These are phyloP conservation scores for Drosophila tropicalis DNA, from an alignment of 1,140 invertebrate species.

Conservation along the genomic window DNA sequence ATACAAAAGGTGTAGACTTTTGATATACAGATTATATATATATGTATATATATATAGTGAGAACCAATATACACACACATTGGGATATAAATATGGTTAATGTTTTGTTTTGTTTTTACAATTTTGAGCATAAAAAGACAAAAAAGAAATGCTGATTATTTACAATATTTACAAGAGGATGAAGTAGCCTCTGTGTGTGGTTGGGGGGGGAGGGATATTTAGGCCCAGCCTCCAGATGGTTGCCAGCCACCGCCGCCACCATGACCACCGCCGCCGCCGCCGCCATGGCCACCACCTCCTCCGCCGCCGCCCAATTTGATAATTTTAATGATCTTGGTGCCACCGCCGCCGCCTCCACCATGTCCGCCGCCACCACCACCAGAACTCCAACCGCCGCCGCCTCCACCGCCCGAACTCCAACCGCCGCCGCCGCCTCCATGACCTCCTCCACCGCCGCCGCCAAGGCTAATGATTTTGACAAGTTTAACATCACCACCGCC, in stretches of 20 bases:
- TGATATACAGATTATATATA: neutral
- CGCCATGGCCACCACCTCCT: conserved; percentile 58
- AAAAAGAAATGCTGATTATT: conserved; percentile 41
- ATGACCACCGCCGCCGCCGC: conserved; percentile 56
- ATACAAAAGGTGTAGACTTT: neutral
- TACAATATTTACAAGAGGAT: conserved; percentile 69
- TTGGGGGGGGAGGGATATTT: conserved; percentile 1
- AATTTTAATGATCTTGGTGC: conserved; percentile 46
- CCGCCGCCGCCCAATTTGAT: conserved; percentile 46
- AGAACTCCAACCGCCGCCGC: conserved; percentile 35
- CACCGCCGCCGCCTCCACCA: conserved; percentile 56
- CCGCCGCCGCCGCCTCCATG: conserved; percentile 38
- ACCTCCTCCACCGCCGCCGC: conserved; percentile 30
- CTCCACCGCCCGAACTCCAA: conserved; percentile 11
- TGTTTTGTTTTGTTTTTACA: neutral
- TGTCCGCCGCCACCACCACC: conserved; percentile 49
- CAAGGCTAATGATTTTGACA: conserved; percentile 21
- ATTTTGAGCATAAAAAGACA: conserved; percentile 26
- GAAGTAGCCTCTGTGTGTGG: neutral
- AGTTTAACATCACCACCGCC: conserved; percentile 31
- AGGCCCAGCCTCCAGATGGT: conserved; percentile 77
- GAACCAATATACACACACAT: neutral
- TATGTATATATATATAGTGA: neutral
- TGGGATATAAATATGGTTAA: no score
- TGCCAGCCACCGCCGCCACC: conserved; percentile 73